Percentiles rank a stretch among this genome's conserved stretches.
Conservation (phyloP, 2,888 invertebrate species). For the Dorcus hopei region DNA sequence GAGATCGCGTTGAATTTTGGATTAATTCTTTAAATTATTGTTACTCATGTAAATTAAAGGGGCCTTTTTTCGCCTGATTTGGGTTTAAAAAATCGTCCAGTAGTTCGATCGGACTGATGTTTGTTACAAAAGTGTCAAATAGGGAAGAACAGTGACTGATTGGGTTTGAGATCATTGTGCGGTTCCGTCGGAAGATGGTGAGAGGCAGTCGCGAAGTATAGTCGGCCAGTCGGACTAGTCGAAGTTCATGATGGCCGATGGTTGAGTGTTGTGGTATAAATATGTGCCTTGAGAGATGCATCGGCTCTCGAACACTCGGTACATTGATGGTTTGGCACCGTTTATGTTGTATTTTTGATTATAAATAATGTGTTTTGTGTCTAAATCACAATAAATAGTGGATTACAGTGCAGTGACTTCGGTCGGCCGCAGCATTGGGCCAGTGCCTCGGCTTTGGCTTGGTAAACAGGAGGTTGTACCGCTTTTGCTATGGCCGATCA, state of each 20-base stretch:
- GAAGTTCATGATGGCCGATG: conserved; percentile 78
- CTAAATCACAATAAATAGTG: conserved; percentile 49
- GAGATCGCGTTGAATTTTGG: conserved; percentile 74
- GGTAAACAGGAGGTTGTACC: conserved; percentile 53
- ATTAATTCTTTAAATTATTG: conserved; percentile 69
- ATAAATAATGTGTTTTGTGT: conserved; percentile 49
- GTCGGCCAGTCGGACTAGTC: conserved; percentile 65
- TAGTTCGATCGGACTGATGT: conserved; percentile 44
- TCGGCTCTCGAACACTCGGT: conserved; percentile 66
- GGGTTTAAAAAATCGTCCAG: conserved; percentile 40
- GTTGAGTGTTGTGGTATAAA: conserved; percentile 61
- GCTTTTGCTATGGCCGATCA: conserved; percentile 80
- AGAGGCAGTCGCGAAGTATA: conserved; percentile 58
- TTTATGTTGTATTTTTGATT: conserved; percentile 46
- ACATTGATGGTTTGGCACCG: conserved; percentile 60
- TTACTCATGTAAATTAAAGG: conserved; percentile 47
- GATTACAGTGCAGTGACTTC: conserved; percentile 45
- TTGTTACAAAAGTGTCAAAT: conserved; percentile 51
- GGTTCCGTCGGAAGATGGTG: conserved; percentile 72
- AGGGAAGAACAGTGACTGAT: conserved; percentile 62
- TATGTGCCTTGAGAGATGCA: conserved; percentile 76
- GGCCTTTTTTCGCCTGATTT: conserved; percentile 46
- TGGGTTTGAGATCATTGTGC: conserved; percentile 69
- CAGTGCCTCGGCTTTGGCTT: conserved; percentile 62
- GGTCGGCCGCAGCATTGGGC: conserved; percentile 48